Percentiles rank a stretch among this genome's conserved stretches.
These are phyloP conservation scores for Eutrigla gurnardus DNA, from an alignment of 2,797 vertebrate species.

Conservation along the genomic window DNA sequence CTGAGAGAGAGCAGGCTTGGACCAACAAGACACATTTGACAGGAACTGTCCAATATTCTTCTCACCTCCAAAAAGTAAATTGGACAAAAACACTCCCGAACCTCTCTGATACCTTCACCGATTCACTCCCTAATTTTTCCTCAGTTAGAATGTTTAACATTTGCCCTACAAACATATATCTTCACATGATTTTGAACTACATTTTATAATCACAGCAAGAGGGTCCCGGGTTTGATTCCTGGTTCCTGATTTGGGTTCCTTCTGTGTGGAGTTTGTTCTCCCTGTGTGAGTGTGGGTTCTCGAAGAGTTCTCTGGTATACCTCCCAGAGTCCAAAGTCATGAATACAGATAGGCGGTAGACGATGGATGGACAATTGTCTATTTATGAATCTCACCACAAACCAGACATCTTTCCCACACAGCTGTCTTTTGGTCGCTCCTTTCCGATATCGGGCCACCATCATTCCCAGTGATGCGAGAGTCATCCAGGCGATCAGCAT, in stretches of 20 bases:
- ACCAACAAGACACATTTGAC: not conserved
- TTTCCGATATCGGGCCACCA: slow-evolving; percentile 82
- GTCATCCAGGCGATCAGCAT: slow-evolving; percentile 89
- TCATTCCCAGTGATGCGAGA: slow-evolving; percentile 82
- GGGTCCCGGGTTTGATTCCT: too few relatives aligned
- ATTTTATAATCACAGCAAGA: not conserved
- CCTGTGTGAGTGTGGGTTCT: not conserved
- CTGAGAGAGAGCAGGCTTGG: not conserved
- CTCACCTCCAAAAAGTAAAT: not conserved
- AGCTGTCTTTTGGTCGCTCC: slow-evolving; percentile 35
- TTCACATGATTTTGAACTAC: not conserved
- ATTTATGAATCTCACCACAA: slow-evolving; percentile 75
- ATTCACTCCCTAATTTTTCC: not conserved
- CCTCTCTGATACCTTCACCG: not conserved
- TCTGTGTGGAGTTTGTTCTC: too few relatives aligned
- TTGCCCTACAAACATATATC: not conserved
- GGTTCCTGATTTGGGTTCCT: too few relatives aligned
- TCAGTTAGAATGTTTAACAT: too few relatives aligned
- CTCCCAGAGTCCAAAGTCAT: too few relatives aligned
- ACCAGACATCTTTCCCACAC: slow-evolving; percentile 83
- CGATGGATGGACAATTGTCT: too few relatives aligned
- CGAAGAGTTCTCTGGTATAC: not conserved
- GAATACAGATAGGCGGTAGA: too few relatives aligned
- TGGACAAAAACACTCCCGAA: not conserved
- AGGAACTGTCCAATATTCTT: not conserved